phyloP scores from a whole-genome alignment of 2,888 invertebrate genomes.

The Pogonocherus hispidulus region DNA sequence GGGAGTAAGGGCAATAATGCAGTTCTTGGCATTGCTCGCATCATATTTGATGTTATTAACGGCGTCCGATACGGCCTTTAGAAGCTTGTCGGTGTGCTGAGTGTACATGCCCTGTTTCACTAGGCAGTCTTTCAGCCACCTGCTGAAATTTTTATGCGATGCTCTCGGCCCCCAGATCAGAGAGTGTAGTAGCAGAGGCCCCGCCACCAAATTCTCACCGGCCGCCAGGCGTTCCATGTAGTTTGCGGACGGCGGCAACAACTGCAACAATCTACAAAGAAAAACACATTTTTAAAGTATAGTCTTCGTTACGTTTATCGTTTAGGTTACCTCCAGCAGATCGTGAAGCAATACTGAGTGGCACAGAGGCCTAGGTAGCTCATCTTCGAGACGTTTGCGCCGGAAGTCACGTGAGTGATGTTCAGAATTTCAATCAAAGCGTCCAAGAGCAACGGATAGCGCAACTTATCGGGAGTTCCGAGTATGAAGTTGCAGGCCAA shows the following conservation, averaged over 20 bases:
- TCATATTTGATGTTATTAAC: conserved; percentile 77
- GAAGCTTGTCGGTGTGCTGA: conserved; percentile 80
- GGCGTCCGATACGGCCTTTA: conserved; percentile 80
- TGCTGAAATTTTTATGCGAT: conserved; percentile 85
- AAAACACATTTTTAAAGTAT: conserved; percentile 30
- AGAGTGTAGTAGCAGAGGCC: conserved; percentile 83
- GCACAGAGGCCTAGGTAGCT: conserved; percentile 81
- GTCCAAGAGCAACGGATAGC: conserved; percentile 89
- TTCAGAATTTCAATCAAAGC: conserved; percentile 87
- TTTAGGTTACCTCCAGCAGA: conserved; percentile 82
- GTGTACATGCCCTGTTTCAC: conserved; percentile 91
- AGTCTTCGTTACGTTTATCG: too few relatives aligned
- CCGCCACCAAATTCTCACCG: conserved; percentile 76
- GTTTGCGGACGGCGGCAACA: conserved; percentile 90
- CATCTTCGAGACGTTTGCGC: conserved; percentile 64
- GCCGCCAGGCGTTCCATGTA: conserved; percentile 86
- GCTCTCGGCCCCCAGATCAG: conserved; percentile 92
- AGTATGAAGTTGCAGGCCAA: conserved; percentile 94
- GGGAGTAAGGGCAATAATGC: conserved; percentile 71
- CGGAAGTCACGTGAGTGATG: conserved; percentile 79
- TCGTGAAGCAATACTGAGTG: conserved; percentile 91
- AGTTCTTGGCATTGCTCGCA: conserved; percentile 75
- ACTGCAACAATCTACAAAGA: conserved; percentile 78
- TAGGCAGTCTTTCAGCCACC: conserved; percentile 92
- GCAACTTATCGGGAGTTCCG: conserved; percentile 91